Percentiles rank a stretch among this genome's conserved stretches.
phyloP scores from a whole-genome alignment of 2,888 invertebrate species.

The Caenorhabditis panamensis region DNA sequence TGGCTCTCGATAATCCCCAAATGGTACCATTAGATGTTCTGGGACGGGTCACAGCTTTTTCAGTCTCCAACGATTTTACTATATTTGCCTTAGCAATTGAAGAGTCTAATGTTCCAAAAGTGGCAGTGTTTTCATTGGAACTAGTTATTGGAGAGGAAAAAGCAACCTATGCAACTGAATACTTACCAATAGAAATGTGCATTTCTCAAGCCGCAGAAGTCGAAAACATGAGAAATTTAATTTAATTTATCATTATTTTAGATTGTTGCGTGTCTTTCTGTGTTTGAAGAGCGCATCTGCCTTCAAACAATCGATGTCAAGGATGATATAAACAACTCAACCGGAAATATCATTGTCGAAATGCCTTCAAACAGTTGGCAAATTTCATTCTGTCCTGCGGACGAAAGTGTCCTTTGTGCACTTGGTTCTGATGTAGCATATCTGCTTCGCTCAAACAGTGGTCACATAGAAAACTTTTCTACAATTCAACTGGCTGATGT shows the following conservation, averaged over 20 bases:
- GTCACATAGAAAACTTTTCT: constrained; percentile 73
- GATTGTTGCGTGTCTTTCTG: constrained; percentile 56
- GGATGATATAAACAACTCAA: constrained; percentile 57
- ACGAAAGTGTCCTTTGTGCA: constrained; percentile 74
- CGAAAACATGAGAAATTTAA: not conserved
- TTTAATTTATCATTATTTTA: constrained; percentile 7
- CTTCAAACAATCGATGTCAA: constrained; percentile 60
- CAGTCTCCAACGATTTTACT: constrained; percentile 58
- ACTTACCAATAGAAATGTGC: constrained; percentile 43
- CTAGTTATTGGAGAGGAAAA: constrained; percentile 48
- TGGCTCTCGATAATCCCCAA: constrained; percentile 26
- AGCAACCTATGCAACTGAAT: constrained; percentile 30
- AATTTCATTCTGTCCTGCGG: constrained; percentile 76
- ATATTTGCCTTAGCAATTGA: constrained; percentile 54
- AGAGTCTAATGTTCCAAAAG: constrained; percentile 59
- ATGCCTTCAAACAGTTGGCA: constrained; percentile 57
- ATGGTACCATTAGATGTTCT: constrained; percentile 18
- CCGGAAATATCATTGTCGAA: constrained; percentile 56
- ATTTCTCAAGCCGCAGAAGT: constrained; percentile 65
- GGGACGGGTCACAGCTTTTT: constrained; percentile 48
- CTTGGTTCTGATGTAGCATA: constrained; percentile 67
- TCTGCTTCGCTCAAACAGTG: constrained; percentile 66
- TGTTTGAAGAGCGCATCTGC: constrained; percentile 55
- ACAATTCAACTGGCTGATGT: constrained; percentile 68
- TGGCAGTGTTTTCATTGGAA: constrained; percentile 48